These are phyloP conservation scores for Endotricha flammealis DNA, from an alignment of 2,888 invertebrate species.

Conservation along the genomic window DNA sequence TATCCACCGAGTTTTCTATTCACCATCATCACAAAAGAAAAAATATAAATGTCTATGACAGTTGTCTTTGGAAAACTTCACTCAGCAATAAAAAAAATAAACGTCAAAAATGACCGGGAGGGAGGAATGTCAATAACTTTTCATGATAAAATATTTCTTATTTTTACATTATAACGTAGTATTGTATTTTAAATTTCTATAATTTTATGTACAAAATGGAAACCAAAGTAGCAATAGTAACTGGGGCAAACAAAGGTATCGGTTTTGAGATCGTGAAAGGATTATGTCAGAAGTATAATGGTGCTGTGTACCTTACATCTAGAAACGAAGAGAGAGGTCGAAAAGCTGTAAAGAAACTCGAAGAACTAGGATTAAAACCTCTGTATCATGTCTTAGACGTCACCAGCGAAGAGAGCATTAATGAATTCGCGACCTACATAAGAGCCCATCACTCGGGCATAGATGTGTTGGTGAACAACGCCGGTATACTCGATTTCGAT, in stretches of 20 bases:
- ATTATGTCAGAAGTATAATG: conserved; percentile 82
- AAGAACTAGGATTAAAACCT: conserved; percentile 77
- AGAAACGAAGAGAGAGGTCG: conserved; percentile 80
- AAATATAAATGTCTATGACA: too few relatives aligned
- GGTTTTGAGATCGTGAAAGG: conserved; percentile 72
- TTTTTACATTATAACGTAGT: too few relatives aligned
- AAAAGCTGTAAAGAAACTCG: conserved; percentile 79
- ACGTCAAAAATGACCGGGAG: conserved; percentile 34
- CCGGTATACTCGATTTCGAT: conserved; percentile 83
- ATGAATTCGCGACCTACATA: conserved; percentile 78
- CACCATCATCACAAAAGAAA: too few relatives aligned
- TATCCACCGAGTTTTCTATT: too few relatives aligned
- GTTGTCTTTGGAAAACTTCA: too few relatives aligned
- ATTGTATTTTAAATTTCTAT: not conserved
- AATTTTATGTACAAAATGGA: conserved; percentile 64
- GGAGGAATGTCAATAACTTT: conserved; percentile 32
- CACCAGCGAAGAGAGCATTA: conserved; percentile 79
- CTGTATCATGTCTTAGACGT: conserved; percentile 85
- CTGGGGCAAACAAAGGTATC: conserved; percentile 67
- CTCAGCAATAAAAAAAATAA: conserved; percentile 4
- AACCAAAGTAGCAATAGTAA: conserved; percentile 74
- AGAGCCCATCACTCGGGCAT: conserved; percentile 81
- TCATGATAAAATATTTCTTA: conserved; percentile 33
- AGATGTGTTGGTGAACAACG: conserved; percentile 88
- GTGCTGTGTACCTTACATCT: conserved; percentile 85